Base-by-base conservation (phyloP, 2,113 vertebrate genomes). In the Canis aureus region DNA sequence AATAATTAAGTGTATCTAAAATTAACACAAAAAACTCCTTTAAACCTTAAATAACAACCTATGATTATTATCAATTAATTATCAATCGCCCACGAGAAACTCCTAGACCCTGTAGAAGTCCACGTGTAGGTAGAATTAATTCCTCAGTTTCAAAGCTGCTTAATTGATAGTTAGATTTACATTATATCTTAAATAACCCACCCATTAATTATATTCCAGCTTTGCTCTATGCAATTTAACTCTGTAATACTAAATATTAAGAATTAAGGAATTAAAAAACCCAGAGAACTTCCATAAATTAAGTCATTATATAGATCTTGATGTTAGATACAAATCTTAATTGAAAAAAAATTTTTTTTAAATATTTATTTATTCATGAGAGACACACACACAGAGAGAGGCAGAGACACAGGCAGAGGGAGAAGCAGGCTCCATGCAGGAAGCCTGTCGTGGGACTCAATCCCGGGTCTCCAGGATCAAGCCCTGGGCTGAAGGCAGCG, bases 251-350 rank as follows among this genome's bases (percentile, higher is more conserved):
- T 32, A 27, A 81, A 64, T 12, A 78, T 5, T 83, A 79, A 88
- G 60, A 91, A 93, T 86, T 67, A 81, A n/a, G 6, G 5, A 80
- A 90, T 38, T 80, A 29, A 79, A 80, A 55, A 78, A 85, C 92
- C 5, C 20, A 82, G 9, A 35, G 5, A 89, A 71, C 53, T 83
- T 94, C 29, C n/a, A 38, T 64, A 92, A 89, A 94, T 57, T 53
- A 76, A 95, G 55, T 55, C 78, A 89, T 23, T 57, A 78, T n/a
- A 81, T 43, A 92, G 57, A 96, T 59, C 3, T 59, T 23, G n/a
- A 57, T 55, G 27, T 74, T 49, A 51, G 3, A 83, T 23, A 83
- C 8, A 86, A 85, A 95, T 17, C n/a, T 35, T 78, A 71, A 82
- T 2, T 69, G 53, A 71, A 71, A 71, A 43, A 43, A 43, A 43